Percentiles rank a stretch among this genome's conserved stretches.
Evolutionary conservation across 2,797 vertebrate species (phyloP).

Genomic region (Dermochelys coriacea): DNA sequence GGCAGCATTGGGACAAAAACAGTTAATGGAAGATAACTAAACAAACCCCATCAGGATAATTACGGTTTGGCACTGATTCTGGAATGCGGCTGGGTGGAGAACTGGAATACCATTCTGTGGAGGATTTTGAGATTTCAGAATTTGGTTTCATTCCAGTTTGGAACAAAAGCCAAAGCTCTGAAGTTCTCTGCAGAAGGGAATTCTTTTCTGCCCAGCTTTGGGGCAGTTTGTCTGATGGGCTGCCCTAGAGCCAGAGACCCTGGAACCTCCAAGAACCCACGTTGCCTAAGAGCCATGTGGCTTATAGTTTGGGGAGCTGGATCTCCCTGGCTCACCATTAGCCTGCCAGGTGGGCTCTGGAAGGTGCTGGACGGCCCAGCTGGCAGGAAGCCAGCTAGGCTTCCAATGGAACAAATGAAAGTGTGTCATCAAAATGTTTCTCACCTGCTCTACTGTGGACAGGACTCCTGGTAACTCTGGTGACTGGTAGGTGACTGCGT

Average conservation of each 20-base stretch:
- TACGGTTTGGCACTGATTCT: background rate
- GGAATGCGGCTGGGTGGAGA: background rate
- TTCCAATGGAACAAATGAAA: background rate
- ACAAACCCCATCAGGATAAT: background rate
- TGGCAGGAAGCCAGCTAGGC: background rate
- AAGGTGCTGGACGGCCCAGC: background rate
- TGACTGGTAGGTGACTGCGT: fast-evolving
- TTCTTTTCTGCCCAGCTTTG: background rate
- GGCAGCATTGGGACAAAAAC: background rate
- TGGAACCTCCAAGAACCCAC: background rate
- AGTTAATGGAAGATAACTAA: background rate
- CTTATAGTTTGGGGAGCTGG: background rate
- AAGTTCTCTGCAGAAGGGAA: background rate
- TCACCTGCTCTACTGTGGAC: background rate
- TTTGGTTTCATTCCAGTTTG: background rate
- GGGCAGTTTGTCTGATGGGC: no score
- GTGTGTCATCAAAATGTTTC: background rate
- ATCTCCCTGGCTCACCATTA: background rate
- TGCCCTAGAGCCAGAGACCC: background rate
- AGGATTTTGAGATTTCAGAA: background rate
- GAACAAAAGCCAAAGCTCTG: background rate
- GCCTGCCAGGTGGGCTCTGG: background rate
- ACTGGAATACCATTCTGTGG: background rate
- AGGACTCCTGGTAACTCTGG: background rate
- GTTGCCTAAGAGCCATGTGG: background rate